Conservation (phyloP, 2,888 invertebrate species). For the Microdon myrmicae region DNA sequence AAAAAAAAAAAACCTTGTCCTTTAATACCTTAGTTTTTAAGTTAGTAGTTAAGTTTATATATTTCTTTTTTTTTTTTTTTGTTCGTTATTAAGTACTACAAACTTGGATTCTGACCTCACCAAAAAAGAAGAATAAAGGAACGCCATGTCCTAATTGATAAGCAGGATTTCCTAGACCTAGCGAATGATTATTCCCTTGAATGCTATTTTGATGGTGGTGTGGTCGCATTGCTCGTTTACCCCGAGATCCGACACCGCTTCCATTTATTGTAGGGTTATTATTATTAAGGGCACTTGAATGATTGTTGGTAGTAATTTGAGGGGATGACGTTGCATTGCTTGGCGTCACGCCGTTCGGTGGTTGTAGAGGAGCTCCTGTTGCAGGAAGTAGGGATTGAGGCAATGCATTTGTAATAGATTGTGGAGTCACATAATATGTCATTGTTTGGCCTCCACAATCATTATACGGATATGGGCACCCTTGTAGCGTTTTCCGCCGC, state of each 20-base stretch:
- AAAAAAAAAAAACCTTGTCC: too few relatives aligned
- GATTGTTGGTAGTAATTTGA: constrained; percentile 46
- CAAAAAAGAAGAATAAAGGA: too few relatives aligned
- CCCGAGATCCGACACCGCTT: constrained; percentile 57
- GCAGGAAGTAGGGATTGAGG: constrained; percentile 60
- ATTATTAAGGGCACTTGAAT: constrained; percentile 51
- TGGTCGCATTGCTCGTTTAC: constrained; percentile 61
- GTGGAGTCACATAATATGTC: constrained; percentile 67
- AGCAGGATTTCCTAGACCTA: constrained; percentile 55
- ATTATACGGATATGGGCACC: constrained; percentile 66
- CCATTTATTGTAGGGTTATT: constrained; percentile 53
- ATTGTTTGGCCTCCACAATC: constrained; percentile 65
- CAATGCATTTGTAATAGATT: constrained; percentile 58
- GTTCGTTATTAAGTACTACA: too few relatives aligned
- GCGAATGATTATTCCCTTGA: constrained; percentile 38
- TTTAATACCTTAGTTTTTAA: too few relatives aligned
- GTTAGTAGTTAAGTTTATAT: too few relatives aligned
- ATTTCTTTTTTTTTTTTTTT: too few relatives aligned
- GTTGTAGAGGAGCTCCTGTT: constrained; percentile 54
- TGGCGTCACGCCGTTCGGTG: constrained; percentile 55
- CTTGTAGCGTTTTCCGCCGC: too few relatives aligned
- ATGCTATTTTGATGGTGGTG: constrained; percentile 55
- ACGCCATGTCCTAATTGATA: constrained; percentile 59
- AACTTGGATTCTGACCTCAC: too few relatives aligned
- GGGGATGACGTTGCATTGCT: constrained; percentile 41